Percentiles rank a stretch among this genome's conserved stretches.
Conservation (phyloP, 2,888 invertebrate species). For the Auanema freiburgensis region DNA sequence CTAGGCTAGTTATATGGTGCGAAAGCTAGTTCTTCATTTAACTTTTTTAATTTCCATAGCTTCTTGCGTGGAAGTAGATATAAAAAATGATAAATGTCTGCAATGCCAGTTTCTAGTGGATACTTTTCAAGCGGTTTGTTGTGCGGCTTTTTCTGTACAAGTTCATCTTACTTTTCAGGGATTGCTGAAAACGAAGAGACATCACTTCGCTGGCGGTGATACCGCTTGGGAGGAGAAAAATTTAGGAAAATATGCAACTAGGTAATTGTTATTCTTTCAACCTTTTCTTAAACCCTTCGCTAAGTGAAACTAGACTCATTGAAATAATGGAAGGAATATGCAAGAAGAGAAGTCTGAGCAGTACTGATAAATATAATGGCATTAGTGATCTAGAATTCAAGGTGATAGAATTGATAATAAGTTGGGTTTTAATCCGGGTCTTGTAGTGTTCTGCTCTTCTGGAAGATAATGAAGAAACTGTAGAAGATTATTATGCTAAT, state of each 20-base stretch:
- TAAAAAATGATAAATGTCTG: constrained; percentile 46
- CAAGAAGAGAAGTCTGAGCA: constrained; percentile 69
- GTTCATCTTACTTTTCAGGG: constrained; percentile 70
- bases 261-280: constrained; percentile 47
- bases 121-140: constrained; percentile 52
- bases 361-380: constrained; percentile 64
- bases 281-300: constrained; percentile 4
- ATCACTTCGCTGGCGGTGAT: constrained; percentile 89
- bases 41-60: neutral
- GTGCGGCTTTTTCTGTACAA: neutral
- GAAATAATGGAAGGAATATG: constrained; percentile 89
- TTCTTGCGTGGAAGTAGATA: constrained; percentile 13
- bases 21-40: too few relatives aligned
- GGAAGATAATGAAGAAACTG: constrained; percentile 78
- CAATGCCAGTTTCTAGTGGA: constrained; percentile 51
- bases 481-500: constrained; percentile 88
- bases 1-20: too few relatives aligned
- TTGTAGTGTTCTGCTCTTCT: constrained; percentile 81
- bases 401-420: too few relatives aligned
- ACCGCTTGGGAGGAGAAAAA: constrained; percentile 88
- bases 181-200: constrained; percentile 79
- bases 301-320: constrained; percentile 82
- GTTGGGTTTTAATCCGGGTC: neutral
- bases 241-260: constrained; percentile 78
- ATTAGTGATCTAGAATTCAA: constrained; percentile 57